These are phyloP conservation scores for Mallotus villosus DNA, from an alignment of 2,797 vertebrate species.

Conservation along the genomic window DNA sequence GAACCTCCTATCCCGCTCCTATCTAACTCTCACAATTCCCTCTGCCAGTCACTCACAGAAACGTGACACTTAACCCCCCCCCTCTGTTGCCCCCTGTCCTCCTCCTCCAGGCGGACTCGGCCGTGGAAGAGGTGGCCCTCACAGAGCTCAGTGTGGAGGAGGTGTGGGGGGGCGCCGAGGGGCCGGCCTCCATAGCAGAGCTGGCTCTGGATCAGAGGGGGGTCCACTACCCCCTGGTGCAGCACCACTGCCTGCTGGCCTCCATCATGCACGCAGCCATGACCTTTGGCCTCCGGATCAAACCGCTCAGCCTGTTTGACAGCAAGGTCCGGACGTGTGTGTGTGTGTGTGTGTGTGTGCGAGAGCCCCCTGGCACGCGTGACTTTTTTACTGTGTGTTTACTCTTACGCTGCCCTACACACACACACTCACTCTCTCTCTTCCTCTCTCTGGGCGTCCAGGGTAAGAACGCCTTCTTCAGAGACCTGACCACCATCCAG, in stretches of 20 bases:
- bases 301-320: conserved; percentile 92
- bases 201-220: conserved; percentile 91
- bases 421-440: background rate
- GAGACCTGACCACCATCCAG: conserved; percentile 93
- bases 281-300: conserved; percentile 86
- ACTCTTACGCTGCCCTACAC: background rate
- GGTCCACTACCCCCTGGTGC: conserved; percentile 90
- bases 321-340: conserved; percentile 82
- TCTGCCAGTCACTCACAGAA: too few species aligned
- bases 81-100: conserved; percentile 16
- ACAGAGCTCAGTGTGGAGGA: conserved; percentile 88
- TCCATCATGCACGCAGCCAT: conserved; percentile 82
- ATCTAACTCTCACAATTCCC: too few species aligned
- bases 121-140: conserved; percentile 80
- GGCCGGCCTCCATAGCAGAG: conserved; percentile 90
- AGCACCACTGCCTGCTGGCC: conserved; percentile 90
- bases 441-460: conserved; percentile 51
- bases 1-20: too few species aligned
- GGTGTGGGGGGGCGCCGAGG: conserved; percentile 83
- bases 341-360: too few species aligned
- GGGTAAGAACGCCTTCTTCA: conserved; percentile 98
- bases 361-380: too few species aligned
- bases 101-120: conserved; percentile 82
- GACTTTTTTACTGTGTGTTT: background rate
- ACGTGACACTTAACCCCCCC: conserved; percentile 14